Conservation (phyloP, 2,888 invertebrate genomes). For the Agrotis ipsilon region DNA sequence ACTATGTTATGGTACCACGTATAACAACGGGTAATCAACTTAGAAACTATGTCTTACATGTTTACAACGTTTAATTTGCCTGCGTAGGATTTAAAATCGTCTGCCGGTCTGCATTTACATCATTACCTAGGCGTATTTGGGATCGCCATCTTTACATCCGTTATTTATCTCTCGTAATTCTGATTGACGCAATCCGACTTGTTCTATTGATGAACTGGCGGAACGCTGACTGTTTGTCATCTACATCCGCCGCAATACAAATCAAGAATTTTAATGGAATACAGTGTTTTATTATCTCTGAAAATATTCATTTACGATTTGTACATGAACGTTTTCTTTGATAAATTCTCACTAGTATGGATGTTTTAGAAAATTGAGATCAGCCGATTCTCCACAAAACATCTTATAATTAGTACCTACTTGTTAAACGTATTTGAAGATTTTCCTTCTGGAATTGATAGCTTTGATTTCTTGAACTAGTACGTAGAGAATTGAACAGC, state of each 20-base stretch:
- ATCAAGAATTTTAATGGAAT: not conserved
- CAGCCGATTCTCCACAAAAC: too few relatives aligned
- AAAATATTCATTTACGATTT: not conserved
- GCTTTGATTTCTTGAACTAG: too few relatives aligned
- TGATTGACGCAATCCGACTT: not conserved
- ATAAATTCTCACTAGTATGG: not conserved
- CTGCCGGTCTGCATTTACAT: not conserved
- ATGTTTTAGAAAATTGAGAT: too few relatives aligned
- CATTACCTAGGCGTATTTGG: not conserved
- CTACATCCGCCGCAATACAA: not conserved
- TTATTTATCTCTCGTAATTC: slow-evolving; percentile 3
- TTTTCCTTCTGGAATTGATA: too few relatives aligned
- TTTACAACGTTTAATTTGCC: not conserved
- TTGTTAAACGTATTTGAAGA: too few relatives aligned
- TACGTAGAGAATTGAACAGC: too few relatives aligned
- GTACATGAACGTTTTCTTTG: not conserved
- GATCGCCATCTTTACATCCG: not conserved
- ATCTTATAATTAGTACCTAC: too few relatives aligned
- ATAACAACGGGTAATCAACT: not conserved
- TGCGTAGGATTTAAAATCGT: slow-evolving; percentile 1
- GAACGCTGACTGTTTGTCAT: not conserved
- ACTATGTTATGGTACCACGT: too few relatives aligned
- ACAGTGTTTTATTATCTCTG: too few relatives aligned
- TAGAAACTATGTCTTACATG: not conserved
- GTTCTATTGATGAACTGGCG: not conserved